Percentiles rank a stretch among this genome's conserved stretches.
These are phyloP conservation scores for Cyrtodaria siliqua DNA, from an alignment of 2,888 invertebrate species.

Conservation along the genomic window DNA sequence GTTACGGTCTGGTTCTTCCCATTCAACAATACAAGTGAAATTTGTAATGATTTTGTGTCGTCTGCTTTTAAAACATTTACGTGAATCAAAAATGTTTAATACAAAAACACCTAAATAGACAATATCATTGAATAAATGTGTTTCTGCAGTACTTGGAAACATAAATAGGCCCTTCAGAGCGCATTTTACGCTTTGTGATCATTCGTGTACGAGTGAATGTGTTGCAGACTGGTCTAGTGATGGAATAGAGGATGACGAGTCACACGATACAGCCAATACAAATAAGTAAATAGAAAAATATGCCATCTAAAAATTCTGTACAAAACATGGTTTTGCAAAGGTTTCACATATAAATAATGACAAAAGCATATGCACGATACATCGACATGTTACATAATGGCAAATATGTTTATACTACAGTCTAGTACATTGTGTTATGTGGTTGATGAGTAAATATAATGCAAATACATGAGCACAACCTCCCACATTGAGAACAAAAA, in stretches of 20 bases:
- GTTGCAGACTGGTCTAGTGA: neutral
- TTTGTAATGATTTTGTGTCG: too few relatives aligned
- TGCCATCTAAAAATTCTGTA: constrained; percentile 45
- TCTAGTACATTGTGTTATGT: neutral
- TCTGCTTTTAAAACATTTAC: too few relatives aligned
- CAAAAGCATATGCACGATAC: constrained; percentile 4
- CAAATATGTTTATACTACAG: neutral
- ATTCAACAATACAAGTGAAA: too few relatives aligned
- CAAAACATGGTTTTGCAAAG: constrained; percentile 25
- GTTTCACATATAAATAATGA: neutral
- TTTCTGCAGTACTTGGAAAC: too few relatives aligned
- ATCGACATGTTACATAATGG: constrained; percentile 1
- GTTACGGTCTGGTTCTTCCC: too few relatives aligned
- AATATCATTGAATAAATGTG: too few relatives aligned
- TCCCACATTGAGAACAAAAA: neutral
- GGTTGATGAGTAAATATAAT: neutral
- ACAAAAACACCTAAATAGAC: too few relatives aligned
- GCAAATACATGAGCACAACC: constrained; percentile 8
- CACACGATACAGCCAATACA: constrained; percentile 34
- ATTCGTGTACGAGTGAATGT: too few relatives aligned
- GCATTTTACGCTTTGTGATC: too few relatives aligned
- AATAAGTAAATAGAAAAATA: constrained; percentile 51
- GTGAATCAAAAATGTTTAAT: too few relatives aligned
- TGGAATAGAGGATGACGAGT: neutral
- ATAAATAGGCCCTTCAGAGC: too few relatives aligned